These are phyloP conservation scores for Galerucella calmariensis DNA, from an alignment of 2,888 invertebrate genomes.

Conservation along the genomic window DNA sequence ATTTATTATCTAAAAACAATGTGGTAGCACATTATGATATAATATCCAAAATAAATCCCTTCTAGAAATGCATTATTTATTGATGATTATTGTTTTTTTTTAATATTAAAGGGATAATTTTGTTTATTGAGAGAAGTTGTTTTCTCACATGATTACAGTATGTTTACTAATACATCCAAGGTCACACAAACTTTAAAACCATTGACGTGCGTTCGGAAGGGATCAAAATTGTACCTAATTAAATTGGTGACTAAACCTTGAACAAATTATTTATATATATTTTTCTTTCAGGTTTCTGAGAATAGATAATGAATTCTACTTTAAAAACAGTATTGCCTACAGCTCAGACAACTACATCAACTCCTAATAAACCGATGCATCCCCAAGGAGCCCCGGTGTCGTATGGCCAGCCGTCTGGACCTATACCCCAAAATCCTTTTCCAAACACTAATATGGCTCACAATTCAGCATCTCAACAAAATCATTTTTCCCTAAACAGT, in stretches of 20 bases:
- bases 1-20: no score
- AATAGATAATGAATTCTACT: conserved; percentile 70
- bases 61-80: no score
- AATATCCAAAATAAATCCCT: no score
- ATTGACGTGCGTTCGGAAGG: background rate
- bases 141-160: no score
- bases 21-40: no score
- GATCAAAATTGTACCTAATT: background rate
- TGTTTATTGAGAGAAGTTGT: no score
- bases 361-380: conserved; percentile 60
- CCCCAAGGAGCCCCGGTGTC: conserved; percentile 56
- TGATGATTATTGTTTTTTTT: background rate
- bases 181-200: background rate
- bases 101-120: background rate
- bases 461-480: conserved; percentile 52
- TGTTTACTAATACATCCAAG: no score
- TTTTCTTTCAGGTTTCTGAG: conserved; percentile 36
- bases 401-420: conserved; percentile 56
- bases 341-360: conserved; percentile 58
- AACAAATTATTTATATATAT: background rate
- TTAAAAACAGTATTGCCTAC: conserved; percentile 71
- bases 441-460: conserved; percentile 53
- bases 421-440: conserved; percentile 55
- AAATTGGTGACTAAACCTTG: background rate
- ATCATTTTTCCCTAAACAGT: conserved; percentile 58